These are phyloP conservation scores for Pluvianellus socialis DNA, from an alignment of 2,113 vertebrate species.

Conservation along the genomic window DNA sequence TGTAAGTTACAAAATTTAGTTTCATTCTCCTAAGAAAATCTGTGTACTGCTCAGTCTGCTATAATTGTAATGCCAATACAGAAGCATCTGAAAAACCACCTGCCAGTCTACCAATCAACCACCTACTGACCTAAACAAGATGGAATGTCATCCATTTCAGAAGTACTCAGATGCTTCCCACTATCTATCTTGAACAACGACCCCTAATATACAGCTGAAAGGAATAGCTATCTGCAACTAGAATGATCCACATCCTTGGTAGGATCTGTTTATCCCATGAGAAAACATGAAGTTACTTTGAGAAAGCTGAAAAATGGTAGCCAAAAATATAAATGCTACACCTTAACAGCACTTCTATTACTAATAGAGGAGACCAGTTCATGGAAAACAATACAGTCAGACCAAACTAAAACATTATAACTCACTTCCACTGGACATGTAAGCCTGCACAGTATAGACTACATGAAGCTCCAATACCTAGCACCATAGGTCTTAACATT, in stretches of 20 bases:
- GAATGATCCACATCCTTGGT: background rate
- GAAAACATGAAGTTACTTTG: background rate
- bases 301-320: background rate
- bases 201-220: background rate
- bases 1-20: background rate
- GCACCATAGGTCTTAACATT: background rate
- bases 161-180: too few species aligned
- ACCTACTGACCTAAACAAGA: background rate
- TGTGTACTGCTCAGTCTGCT: background rate
- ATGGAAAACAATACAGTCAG: background rate
- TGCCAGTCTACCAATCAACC: background rate
- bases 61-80: background rate
- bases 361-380: background rate
- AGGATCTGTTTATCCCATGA: background rate
- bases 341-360: background rate
- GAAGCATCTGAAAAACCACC: background rate
- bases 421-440: background rate
- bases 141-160: background rate
- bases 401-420: background rate
- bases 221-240: background rate
- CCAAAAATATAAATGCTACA: background rate
- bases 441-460: background rate
- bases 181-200: background rate
- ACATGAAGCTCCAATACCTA: background rate
- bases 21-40: background rate